Base-by-base conservation (phyloP, 2,113 vertebrate species). In the Indri indri region DNA sequence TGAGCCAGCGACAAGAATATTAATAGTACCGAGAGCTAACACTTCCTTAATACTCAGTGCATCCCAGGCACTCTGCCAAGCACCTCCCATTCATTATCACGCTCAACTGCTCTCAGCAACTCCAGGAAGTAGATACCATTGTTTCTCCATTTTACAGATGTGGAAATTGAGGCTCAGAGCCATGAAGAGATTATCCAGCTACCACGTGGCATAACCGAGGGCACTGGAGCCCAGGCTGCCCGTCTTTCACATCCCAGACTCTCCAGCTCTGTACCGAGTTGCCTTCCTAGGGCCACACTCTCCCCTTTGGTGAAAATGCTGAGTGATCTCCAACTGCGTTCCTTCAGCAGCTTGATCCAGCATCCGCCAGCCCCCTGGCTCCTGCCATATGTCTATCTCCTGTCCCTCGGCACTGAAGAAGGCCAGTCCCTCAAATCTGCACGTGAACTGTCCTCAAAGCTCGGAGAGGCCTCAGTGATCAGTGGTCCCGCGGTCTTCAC, bases 301-400 rank as follows among this genome's bases (percentile, higher is more conserved):
- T 83, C 8, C 1, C 52, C 22, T 13, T 23, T 20, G 59, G 45
- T 18, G 12, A 63, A 77, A 52, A 27, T 3, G 17, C 70, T 54
- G 3, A 30, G 6, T 63, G 5, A 42, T 40, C n/a, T 61, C 66
- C 11, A 27, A 12, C 34, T 9, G 22, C 50, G 22, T 0, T 2
- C 25, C n/a, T 63, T 61, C 5, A 0, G 23, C n/a, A 70, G 23
- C 18, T n/a, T 47, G 71, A 6, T 79, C 66, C 17, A 16, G 42
- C 4, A 20, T 30, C 82, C 63, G 18, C 45, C 16, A 12, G 25
- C 34, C 90, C 71, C 3, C 7, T 1, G 4, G 27, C 11, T 34
- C 42, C 42, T 47, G 32, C 2, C 1, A 0, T 27, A 34, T 1
- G 16, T 25, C 12, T 18, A 9, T 9, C 32, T 57, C 37, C 17